Evolutionary conservation across 2,113 vertebrate genomes (phyloP).

Genomic region (Cavia porcellus): DNA sequence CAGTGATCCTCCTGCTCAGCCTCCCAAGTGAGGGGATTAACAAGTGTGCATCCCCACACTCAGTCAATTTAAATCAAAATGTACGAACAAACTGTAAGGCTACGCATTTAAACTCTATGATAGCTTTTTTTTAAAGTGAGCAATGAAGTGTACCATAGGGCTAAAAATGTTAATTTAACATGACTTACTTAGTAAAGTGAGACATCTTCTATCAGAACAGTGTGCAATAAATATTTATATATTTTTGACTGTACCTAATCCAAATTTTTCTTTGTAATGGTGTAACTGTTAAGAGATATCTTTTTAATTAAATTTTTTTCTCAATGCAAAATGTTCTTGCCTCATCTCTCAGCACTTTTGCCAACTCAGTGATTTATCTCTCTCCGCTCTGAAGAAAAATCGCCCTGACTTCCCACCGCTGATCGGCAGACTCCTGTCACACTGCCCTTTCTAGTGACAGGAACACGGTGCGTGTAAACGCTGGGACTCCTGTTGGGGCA

Average conservation of each 20-base stretch:
- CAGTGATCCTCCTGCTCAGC: background rate
- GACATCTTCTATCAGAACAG: background rate
- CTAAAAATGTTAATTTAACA: background rate
- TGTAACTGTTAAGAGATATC: background rate
- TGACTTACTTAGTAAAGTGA: background rate
- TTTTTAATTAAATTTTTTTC: background rate
- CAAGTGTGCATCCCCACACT: background rate
- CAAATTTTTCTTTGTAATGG: background rate
- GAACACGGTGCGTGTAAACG: background rate
- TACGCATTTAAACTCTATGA: background rate
- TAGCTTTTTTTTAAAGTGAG: background rate
- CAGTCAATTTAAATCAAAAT: background rate
- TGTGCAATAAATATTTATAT: background rate
- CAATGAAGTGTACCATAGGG: background rate
- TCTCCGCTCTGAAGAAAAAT: background rate
- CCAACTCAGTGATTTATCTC: background rate
- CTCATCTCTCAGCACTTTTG: background rate
- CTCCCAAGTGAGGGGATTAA: background rate
- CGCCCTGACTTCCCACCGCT: background rate
- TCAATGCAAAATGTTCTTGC: background rate
- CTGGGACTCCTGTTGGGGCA: background rate
- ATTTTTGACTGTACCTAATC: background rate
- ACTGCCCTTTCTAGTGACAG: background rate
- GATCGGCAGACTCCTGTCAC: background rate
- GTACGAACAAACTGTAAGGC: background rate